Evolutionary conservation across 2,797 vertebrate genomes (phyloP).

Genomic region (Chelonia mydas): DNA sequence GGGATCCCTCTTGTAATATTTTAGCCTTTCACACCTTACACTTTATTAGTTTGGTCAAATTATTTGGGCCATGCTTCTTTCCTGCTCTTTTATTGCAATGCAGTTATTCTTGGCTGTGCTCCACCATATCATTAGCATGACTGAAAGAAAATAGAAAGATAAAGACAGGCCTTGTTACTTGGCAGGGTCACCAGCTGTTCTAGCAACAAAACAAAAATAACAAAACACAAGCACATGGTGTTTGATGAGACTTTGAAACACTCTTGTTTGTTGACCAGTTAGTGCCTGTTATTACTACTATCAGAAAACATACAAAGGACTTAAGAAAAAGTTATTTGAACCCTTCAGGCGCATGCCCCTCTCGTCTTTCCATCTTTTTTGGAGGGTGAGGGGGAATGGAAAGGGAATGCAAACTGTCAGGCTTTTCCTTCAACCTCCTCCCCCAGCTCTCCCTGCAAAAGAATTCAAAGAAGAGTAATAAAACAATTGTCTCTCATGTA

Average conservation of each 20-base stretch:
- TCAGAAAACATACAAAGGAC: rapidly evolving
- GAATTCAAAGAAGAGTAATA: neutral
- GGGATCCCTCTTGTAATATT: neutral
- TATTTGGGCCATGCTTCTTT: slow-evolving; percentile 31
- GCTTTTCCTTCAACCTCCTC: neutral
- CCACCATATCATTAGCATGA: slow-evolving; percentile 32
- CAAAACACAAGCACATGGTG: neutral
- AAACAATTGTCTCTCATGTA: neutral
- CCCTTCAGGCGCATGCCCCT: rapidly evolving
- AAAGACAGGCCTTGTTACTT: slow-evolving; percentile 3
- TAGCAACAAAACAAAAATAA: neutral
- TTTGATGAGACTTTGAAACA: neutral
- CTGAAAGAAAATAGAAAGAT: neutral
- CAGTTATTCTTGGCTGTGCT: slow-evolving; percentile 63
- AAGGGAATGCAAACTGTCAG: neutral
- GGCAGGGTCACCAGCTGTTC: neutral
- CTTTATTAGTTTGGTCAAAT: slow-evolving; percentile 4
- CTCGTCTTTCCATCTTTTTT: neutral
- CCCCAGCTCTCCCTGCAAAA: neutral
- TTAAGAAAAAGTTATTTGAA: neutral
- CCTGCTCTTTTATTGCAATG: slow-evolving; percentile 57
- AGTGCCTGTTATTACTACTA: neutral
- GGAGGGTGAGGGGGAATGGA: neutral
- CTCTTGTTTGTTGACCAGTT: neutral
- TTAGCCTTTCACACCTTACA: slow-evolving; percentile 19